Conservation (phyloP, 30 jellyfish, hydroid and myxozoan species). For the Cassiopea xamachana region DNA sequence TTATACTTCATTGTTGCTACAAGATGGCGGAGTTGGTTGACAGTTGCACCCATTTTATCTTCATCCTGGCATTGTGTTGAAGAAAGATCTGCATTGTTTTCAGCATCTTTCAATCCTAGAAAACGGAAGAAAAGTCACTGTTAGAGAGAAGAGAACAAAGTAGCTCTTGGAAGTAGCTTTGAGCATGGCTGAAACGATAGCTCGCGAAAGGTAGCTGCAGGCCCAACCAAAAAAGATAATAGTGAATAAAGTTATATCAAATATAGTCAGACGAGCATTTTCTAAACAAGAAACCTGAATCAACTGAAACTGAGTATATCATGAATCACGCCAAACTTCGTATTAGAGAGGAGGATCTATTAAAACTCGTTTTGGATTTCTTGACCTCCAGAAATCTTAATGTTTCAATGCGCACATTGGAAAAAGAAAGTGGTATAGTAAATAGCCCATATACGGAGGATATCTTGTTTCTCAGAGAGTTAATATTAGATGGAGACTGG, state of each 20-base stretch:
- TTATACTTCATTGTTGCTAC: constrained; percentile 50
- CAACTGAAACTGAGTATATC: background rate
- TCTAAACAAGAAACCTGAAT: background rate
- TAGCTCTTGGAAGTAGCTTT: too few relatives aligned
- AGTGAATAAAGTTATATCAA: background rate
- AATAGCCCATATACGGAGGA: constrained; percentile 90
- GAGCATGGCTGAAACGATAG: background rate
- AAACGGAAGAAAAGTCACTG: too few relatives aligned
- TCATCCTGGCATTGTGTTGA: too few relatives aligned
- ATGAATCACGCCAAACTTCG: constrained; percentile 78
- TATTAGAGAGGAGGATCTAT: constrained; percentile 82
- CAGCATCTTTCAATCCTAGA: too few relatives aligned
- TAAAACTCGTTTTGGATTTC: constrained; percentile 82
- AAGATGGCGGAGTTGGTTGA: constrained; percentile 12
- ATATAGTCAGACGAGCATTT: background rate
- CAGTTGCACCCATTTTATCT: background rate
- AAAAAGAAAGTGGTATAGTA: constrained; percentile 86
- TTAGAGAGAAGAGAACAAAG: too few relatives aligned
- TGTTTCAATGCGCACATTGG: constrained; percentile 91
- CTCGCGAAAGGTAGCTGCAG: background rate
- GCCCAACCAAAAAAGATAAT: background rate
- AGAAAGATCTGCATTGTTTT: too few relatives aligned
- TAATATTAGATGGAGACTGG: constrained; percentile 96
- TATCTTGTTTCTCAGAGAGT: constrained; percentile 84
- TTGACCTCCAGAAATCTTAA: constrained; percentile 76